Conservation (phyloP, 2,888 invertebrate species). For the Gortyna flavago region DNA sequence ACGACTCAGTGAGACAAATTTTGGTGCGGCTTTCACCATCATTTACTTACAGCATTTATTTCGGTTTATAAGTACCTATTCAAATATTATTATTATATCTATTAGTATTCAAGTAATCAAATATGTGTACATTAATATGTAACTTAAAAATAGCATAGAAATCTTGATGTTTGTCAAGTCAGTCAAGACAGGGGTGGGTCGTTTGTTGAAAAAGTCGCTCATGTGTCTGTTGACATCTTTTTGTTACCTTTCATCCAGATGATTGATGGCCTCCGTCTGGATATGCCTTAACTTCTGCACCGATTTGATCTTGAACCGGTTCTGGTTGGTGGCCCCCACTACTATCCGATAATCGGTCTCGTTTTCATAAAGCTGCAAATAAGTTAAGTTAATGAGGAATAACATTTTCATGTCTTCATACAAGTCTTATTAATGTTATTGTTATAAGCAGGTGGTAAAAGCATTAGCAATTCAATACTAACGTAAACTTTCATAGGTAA, state of each 20-base stretch:
- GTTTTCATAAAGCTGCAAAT: constrained; percentile 63
- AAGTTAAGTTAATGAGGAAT: neutral
- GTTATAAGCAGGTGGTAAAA: neutral
- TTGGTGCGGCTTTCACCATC: neutral
- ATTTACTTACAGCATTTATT: neutral
- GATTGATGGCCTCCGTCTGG: constrained; percentile 27
- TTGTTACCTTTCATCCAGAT: constrained; percentile 61
- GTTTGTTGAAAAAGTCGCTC: neutral
- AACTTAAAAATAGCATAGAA: neutral
- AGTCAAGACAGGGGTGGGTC: too few species aligned
- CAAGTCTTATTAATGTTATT: neutral
- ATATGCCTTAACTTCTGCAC: constrained; percentile 63
- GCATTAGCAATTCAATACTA: neutral
- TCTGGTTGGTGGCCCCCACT: constrained; percentile 60
- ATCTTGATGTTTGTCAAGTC: neutral
- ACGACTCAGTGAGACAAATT: neutral
- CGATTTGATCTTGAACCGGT: constrained; percentile 71
- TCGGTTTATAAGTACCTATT: too few species aligned
- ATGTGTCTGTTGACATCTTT: neutral
- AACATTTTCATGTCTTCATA: neutral
- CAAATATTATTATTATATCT: too few species aligned
- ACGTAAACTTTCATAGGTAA: neutral
- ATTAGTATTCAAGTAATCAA: too few species aligned
- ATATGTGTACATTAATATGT: neutral
- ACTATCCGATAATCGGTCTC: constrained; percentile 65